These are phyloP conservation scores for Drosophila truncata DNA, from an alignment of 1,140 invertebrate species.

Conservation along the genomic window DNA sequence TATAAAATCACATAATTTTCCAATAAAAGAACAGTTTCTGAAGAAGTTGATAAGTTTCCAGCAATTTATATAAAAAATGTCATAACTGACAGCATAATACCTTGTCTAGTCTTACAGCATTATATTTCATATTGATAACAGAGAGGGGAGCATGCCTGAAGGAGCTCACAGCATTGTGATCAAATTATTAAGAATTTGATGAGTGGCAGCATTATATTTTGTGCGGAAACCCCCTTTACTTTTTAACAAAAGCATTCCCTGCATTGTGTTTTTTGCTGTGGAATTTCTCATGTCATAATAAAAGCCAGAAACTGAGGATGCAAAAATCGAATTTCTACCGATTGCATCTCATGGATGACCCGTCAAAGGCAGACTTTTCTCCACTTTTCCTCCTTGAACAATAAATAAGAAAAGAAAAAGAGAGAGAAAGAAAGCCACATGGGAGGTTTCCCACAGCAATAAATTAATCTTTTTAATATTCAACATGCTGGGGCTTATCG, in stretches of 20 bases:
- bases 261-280: conserved; percentile 15
- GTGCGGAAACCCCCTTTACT: not conserved
- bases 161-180: conserved; percentile 6
- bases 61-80: not conserved
- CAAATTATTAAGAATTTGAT: conserved; percentile 11
- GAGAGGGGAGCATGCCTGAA: not conserved
- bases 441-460: conserved; percentile 28
- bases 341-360: conserved; percentile 27
- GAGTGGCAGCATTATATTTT: conserved; percentile 6
- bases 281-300: conserved; percentile 16
- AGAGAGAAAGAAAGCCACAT: conserved; percentile 1
- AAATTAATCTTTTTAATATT: conserved; percentile 59
- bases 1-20: not conserved
- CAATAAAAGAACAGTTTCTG: not conserved
- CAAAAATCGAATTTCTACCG: conserved; percentile 22
- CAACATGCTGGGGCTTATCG: conserved; percentile 49
- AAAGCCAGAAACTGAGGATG: conserved; percentile 27
- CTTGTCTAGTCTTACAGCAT: no score
- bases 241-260: conserved; percentile 19
- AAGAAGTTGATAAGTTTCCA: not conserved
- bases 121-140: not conserved
- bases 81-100: conserved; percentile 5
- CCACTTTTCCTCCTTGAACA: not conserved
- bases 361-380: conserved; percentile 13
- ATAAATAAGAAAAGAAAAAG: conserved; percentile 8